Evolutionary conservation across 1,140 invertebrate species (phyloP).

Genomic region (Panonychus citri): DNA sequence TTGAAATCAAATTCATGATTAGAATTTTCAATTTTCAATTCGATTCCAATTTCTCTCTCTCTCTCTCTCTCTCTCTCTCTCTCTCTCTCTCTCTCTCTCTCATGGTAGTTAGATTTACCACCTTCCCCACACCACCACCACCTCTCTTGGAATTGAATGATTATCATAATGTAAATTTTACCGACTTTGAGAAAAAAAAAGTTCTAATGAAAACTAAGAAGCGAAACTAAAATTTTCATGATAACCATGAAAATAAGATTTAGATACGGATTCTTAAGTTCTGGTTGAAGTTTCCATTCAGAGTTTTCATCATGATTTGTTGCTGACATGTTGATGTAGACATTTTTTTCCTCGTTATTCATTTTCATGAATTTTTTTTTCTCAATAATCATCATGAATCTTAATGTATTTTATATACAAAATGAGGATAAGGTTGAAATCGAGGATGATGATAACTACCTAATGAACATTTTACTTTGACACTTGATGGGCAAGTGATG

Average conservation of each 20-base stretch:
- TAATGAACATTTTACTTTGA: no score
- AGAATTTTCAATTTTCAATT: no score
- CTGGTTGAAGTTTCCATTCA: not conserved
- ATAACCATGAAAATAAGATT: not conserved
- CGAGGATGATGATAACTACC: no score
- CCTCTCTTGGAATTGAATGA: not conserved
- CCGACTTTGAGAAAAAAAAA: not conserved
- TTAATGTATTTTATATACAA: no score
- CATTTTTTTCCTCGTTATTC: no score
- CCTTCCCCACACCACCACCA: not conserved
- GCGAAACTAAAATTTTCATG: not conserved
- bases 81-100: slow-evolving; percentile 3
- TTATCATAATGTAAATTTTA: not conserved
- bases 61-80: slow-evolving; percentile 3
- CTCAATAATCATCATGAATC: no score
- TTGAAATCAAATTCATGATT: no score
- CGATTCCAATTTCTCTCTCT: not conserved
- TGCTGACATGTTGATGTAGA: no score
- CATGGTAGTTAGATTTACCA: not conserved
- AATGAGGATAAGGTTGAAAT: no score
- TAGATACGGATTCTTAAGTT: not conserved
- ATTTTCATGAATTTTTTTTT: no score
- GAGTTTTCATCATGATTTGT: no score
- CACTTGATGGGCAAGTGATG: no score
- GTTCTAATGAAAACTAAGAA: not conserved